Conservation (phyloP, 1,140 invertebrate species). For the Laupala kohalensis region DNA sequence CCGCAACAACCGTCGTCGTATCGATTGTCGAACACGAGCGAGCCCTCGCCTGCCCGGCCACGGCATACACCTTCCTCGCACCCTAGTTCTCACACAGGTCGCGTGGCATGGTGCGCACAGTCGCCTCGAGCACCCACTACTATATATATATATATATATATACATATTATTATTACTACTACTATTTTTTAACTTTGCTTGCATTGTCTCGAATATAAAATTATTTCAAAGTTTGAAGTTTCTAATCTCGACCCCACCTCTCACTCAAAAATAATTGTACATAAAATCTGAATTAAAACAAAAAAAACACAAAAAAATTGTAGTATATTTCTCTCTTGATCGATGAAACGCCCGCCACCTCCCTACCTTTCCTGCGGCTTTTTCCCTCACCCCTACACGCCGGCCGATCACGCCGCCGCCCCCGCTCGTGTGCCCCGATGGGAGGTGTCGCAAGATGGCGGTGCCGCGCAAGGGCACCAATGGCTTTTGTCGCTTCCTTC, state of each 20-base stretch:
- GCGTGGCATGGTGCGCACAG: not conserved
- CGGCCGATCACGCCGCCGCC: not conserved
- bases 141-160: too few species aligned
- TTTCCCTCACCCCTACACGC: too few species aligned
- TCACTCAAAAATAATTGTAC: not conserved
- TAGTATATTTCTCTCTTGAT: not conserved
- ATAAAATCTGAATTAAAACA: not conserved
- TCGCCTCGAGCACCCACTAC: not conserved
- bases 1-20: too few species aligned
- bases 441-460: not conserved
- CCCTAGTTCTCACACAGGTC: not conserved
- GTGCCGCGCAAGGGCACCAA: not conserved
- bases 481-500: not conserved
- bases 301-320: not conserved
- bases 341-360: not conserved
- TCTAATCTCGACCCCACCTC: not conserved
- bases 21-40: too few species aligned
- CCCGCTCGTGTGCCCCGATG: too few species aligned
- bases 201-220: not conserved
- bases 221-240: not conserved
- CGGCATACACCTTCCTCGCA: too few species aligned
- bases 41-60: too few species aligned
- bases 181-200: not conserved
- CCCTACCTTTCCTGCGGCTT: too few species aligned
- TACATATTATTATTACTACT: not conserved